Conservation (phyloP, 2,113 vertebrate species). For the Nesoenas mayeri region DNA sequence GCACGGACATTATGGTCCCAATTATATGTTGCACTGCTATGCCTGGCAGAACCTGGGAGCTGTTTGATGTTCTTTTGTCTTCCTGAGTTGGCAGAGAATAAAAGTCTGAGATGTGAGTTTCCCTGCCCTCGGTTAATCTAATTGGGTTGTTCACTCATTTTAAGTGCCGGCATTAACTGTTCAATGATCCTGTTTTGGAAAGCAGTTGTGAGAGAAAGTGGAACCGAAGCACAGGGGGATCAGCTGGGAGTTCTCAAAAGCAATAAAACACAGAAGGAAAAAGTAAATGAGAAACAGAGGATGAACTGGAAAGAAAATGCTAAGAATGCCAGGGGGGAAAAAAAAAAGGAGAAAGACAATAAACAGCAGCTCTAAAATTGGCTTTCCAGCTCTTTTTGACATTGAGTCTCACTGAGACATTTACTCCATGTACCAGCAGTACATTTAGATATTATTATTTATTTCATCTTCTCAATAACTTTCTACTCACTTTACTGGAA, state of each 20-base stretch:
- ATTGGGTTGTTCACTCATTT: conserved; percentile 41
- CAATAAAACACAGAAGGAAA: conserved; percentile 44
- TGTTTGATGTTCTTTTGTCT: conserved; percentile 43
- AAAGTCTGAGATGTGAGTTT: conserved; percentile 18
- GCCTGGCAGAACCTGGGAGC: not conserved
- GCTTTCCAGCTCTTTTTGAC: conserved; percentile 7
- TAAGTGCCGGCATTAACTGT: conserved; percentile 50
- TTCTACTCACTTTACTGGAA: not conserved
- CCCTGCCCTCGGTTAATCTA: conserved; percentile 22
- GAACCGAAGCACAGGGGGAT: conserved; percentile 35
- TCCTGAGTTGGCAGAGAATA: conserved; percentile 49
- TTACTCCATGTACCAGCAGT: not conserved
- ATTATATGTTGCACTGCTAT: not conserved
- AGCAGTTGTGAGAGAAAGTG: conserved; percentile 24
- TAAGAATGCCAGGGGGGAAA: not conserved
- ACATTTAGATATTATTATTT: not conserved
- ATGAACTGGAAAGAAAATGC: conserved; percentile 48
- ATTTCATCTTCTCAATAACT: not conserved
- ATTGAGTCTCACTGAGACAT: not conserved
- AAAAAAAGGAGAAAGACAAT: not conserved
- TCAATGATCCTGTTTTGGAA: conserved; percentile 46
- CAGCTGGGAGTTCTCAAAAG: conserved; percentile 53
- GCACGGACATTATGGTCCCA: not conserved
- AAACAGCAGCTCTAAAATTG: not conserved
- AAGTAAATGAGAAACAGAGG: conserved; percentile 52